These are phyloP conservation scores for Tholera decimalis DNA, from an alignment of 2,888 invertebrate species.

Conservation along the genomic window DNA sequence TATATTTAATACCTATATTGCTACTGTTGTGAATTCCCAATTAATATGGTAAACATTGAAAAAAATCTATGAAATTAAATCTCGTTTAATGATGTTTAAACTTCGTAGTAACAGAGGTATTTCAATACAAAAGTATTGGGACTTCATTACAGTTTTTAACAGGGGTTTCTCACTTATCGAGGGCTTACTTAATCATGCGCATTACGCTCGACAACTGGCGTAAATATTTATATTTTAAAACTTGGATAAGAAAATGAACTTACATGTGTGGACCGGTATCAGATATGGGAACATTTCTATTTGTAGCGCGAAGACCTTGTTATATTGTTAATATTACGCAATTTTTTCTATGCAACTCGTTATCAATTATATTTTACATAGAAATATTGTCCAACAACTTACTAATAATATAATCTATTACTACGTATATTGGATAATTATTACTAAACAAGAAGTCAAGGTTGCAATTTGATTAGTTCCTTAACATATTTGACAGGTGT, in stretches of 20 bases:
- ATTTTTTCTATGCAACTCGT: conserved; percentile 53
- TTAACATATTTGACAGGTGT: not conserved
- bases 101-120: too few relatives aligned
- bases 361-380: conserved; percentile 56
- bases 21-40: too few relatives aligned
- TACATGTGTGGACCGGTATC: conserved; percentile 63
- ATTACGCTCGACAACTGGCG: not conserved
- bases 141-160: too few relatives aligned
- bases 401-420: conserved; percentile 44
- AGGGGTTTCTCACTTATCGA: too few relatives aligned
- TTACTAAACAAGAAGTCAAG: conserved; percentile 49
- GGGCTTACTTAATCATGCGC: too few relatives aligned
- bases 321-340: conserved; percentile 63
- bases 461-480: conserved; percentile 15
- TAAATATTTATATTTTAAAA: not conserved
- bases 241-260: conserved; percentile 46
- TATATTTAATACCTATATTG: too few relatives aligned
- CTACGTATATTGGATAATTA: conserved; percentile 33
- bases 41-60: too few relatives aligned
- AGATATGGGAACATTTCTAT: conserved; percentile 58
- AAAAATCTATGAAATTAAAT: too few relatives aligned
- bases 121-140: too few relatives aligned
- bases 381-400: conserved; percentile 54
- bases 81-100: too few relatives aligned
- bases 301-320: conserved; percentile 43